Evolutionary conservation across 2,797 vertebrate genomes (phyloP).

Genomic region (Melanotaenia maccullochi): DNA sequence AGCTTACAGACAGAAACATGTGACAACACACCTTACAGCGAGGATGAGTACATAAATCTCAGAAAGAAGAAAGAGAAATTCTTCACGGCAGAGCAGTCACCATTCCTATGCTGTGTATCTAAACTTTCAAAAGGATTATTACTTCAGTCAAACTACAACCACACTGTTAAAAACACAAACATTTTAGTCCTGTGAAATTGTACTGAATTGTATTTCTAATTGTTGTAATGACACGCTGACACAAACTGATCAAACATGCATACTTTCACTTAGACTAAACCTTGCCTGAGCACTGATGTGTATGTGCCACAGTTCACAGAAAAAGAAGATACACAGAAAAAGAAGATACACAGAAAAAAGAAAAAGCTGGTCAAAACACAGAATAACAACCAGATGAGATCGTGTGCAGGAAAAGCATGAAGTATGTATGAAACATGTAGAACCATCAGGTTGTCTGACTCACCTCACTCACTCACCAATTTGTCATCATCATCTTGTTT

Average conservation of each 20-base stretch:
- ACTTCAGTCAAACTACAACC: neutral
- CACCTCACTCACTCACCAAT: too few relatives aligned
- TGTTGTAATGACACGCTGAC: neutral
- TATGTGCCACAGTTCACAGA: neutral
- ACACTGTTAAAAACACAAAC: neutral
- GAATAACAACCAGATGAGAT: neutral
- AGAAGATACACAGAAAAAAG: neutral
- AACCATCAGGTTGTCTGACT: neutral
- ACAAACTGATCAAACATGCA: neutral
- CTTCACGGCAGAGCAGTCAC: neutral
- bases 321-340: neutral
- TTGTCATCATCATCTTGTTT: too few relatives aligned
- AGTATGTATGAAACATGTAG: neutral
- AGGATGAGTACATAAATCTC: neutral
- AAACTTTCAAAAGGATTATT: neutral
- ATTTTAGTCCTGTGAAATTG: neutral
- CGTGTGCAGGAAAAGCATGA: neutral
- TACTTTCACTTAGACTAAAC: too few relatives aligned
- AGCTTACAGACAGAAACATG: slow-evolving; percentile 32
- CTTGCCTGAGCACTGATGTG: too few relatives aligned
- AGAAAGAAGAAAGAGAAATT: neutral
- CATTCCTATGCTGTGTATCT: neutral
- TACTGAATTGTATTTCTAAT: neutral
- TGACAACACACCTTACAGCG: slow-evolving; percentile 17
- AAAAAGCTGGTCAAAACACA: neutral